Conservation (phyloP, 2,888 invertebrate species). For the Leptopterna dolabrata region DNA sequence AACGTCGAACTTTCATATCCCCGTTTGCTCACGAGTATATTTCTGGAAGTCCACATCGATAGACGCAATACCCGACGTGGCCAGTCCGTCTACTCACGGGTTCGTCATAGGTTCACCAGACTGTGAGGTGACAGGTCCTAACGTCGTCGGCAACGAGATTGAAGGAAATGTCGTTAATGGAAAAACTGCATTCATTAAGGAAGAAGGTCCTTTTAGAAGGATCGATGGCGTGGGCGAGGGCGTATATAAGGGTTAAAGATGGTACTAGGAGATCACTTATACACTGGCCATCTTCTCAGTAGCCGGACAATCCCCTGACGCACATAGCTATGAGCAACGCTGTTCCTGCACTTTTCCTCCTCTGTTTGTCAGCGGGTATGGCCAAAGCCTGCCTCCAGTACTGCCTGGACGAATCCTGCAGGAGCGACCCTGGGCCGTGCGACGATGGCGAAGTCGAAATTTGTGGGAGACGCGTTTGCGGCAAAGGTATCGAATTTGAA, state of each 20-base stretch:
- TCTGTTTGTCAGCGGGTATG: background rate
- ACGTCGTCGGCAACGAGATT: background rate
- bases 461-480: constrained; percentile 12
- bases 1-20: too few relatives aligned
- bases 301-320: background rate
- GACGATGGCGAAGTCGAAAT: constrained; percentile 5
- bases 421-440: constrained; percentile 16
- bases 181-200: constrained; percentile 32
- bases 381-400: background rate
- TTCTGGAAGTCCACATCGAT: background rate
- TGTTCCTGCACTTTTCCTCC: background rate
- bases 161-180: background rate
- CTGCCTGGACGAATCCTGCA: constrained; percentile 12
- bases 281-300: background rate
- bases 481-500: background rate
- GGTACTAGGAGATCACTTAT: background rate
- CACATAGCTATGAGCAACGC: background rate
- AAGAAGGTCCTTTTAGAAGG: background rate
- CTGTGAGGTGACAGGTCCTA: background rate
- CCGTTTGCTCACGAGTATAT: too few relatives aligned
- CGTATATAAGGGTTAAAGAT: background rate
- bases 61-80: background rate
- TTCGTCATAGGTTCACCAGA: background rate
- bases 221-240: constrained; percentile 9
- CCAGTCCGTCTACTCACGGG: background rate